Base-by-base conservation (phyloP, 2,888 invertebrate genomes). In the Campoplex nolae region DNA sequence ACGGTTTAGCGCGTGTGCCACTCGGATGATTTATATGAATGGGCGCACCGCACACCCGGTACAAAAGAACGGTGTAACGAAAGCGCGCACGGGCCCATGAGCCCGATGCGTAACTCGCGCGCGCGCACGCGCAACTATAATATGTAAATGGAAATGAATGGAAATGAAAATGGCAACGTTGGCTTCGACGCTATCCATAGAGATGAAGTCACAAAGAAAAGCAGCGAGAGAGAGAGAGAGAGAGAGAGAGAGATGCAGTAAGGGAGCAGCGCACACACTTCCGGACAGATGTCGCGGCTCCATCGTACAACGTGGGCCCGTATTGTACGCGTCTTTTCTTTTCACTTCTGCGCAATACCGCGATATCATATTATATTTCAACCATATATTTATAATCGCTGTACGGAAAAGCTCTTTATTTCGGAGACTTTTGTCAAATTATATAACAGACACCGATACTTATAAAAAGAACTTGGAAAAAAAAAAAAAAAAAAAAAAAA, bases 271-370 rank as follows among this genome's bases (percentile, higher is more conserved):
- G 87, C 87, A 86, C 88, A 90, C 90, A 90, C 90, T 92, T 93
- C 93, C 92, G 92, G 92, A 90, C 93, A 93, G 92, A 92, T 92
- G 93, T 91, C 90, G 68, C 56, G 88, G 86, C 85, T 85, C 86
- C 83, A 78, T 80, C 87, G 86, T 82, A 74, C 86, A 86, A 86
- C 84, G 89, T 56, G 75, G 73, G 58, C 86, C 88, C 88, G 88
- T 87, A 90, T 89, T 89, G 87, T 88, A 48, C 75, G 76, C 32
- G 32, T 85, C 89, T 89, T 88, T 89, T 89, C 87, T 90, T 87
- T 89, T 88, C 89, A 86, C 87, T 89, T 89, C 86, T 87, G 62
- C 6, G 62, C 88, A 48, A 76, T 65, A 48, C 83, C 56, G 62
- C 58, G 23, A 62, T 28, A 62, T 32, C 32, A 62, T 62, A 58